phyloP scores from a whole-genome alignment of 2,888 invertebrate species.

The Brachylomia viminalis region DNA sequence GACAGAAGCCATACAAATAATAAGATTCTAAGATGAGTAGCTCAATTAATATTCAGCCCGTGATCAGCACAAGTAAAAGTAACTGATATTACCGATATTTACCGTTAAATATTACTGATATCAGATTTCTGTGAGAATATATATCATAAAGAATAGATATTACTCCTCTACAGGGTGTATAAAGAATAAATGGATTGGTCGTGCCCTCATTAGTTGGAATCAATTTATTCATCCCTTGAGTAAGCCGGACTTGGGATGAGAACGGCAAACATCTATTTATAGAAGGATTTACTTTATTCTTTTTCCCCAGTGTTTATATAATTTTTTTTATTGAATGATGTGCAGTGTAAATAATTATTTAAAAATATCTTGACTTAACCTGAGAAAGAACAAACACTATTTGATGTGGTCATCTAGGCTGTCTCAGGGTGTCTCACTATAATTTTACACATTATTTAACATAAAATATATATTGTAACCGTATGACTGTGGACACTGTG shows the following conservation, averaged over 20 bases:
- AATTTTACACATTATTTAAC: no score
- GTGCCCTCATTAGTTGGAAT: slow-evolving; percentile 37
- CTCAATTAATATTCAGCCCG: slow-evolving; percentile 44
- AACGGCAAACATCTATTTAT: slow-evolving; percentile 4
- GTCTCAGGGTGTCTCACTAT: no score
- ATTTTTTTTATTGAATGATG: not conserved
- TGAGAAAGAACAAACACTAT: no score
- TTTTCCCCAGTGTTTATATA: no score
- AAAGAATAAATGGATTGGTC: slow-evolving; percentile 44
- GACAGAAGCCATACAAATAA: slow-evolving; percentile 14
- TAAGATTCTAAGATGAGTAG: slow-evolving; percentile 7
- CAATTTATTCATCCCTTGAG: slow-evolving; percentile 40
- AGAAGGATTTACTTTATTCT: not conserved
- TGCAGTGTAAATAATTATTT: no score
- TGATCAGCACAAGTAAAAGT: slow-evolving; percentile 48
- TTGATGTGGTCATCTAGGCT: no score
- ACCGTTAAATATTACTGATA: slow-evolving; percentile 49
- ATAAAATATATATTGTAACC: no score
- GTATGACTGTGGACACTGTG: no score
- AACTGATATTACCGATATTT: slow-evolving; percentile 45
- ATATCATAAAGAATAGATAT: slow-evolving; percentile 43
- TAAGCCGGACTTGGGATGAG: slow-evolving; percentile 3
- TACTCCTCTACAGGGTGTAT: slow-evolving; percentile 23
- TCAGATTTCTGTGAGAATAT: slow-evolving; percentile 43
- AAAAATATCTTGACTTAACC: no score